Evolutionary conservation across 2,113 vertebrate genomes (phyloP), one percentile per base, ranked within the genome.

Genomic region (Toxotes chatareus): DNA sequence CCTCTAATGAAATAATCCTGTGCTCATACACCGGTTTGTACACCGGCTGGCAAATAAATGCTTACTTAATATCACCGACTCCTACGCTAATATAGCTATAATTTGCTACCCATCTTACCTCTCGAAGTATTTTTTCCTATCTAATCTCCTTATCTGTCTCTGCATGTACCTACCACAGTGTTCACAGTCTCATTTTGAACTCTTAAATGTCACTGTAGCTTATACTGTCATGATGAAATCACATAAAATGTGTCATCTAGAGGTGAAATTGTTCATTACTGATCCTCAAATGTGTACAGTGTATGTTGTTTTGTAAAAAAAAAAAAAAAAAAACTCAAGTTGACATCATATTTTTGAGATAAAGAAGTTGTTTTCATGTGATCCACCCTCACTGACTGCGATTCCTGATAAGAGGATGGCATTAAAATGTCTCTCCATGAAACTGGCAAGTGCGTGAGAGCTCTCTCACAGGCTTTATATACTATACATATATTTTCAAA

Each of bases 1-100:
- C 57, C 57, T 47, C 21, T 49, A 42, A 34, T 73, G 32, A 83
- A 83, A 83, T 73, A 70, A 74, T 68, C 40, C 69, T 40, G 4
- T 3, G 65, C 36, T 65, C 75, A 71, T 49, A 63, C 56, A 64
- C 57, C 13, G 14, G 67, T 40, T 63, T 34, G 51, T n/a, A 31
- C 13, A 31, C 40, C 69, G 12, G 55, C 42, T 7, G 27, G 38
- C 4, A 0, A 56, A 78, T 71, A 62, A 40, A 65, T 19, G n/a
- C 44, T 36, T 17, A 61, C 42, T 75, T 57, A 44, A 40, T 74
- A 6, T 69, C 49, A 62, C 32, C 62, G 4, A 46, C 78, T 80
- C 21, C 31, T 42, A 40, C 13, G 1, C 21, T 53, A 38, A 76
- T 60, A 40, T 27, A n/a, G 21, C 10, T 57, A 11, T 44, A 68